Evolutionary conservation across 2,888 invertebrate genomes (phyloP), one percentile per base, ranked within the genome.

Genomic region (Chorisops tibialis): DNA sequence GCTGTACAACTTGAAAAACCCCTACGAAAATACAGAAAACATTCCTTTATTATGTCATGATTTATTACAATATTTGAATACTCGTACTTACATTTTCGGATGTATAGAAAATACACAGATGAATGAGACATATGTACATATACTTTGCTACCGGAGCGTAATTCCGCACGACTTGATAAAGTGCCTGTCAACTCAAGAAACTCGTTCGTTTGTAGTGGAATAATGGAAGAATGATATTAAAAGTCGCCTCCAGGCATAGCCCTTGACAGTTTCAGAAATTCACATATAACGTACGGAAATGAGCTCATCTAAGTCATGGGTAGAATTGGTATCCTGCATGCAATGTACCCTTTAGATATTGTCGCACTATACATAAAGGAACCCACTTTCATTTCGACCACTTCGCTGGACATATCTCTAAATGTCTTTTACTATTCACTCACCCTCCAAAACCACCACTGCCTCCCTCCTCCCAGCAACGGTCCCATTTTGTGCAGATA

Each of bases 131-230:
- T n/a, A n/a, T n/a, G n/a, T n/a, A n/a, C n/a, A n/a, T n/a, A n/a
- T 30, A 30, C 30, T 30, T 30, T 30, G 30, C 2, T 7, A 30
- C 30, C 14, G 37, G 9, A 39, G 43, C 30, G 16, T 18, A 16
- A 43, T 56, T 56, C 45, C 56, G 19, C 35, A 35, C 45, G 56
- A 56, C 56, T 45, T 43, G 56, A 56, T 56, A 56, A 56, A 56
- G 43, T 56, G 39, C 43, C 45, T 56, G 56, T 45, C 56, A 56
- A 43, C 45, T 45, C 56, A 56, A 56, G 56, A 56, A 56, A 30
- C 56, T 30, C 45, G 43, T 56, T 56, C 45, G 43, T 56, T 45
- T 30, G 56, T 45, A 14, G 30, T 56, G 56, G 43, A 56, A 54
- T 16, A 21, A 56, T 45, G 35, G 35, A 56, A 56, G 56, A 45